phyloP scores from a whole-genome alignment of 2,888 invertebrate genomes.

The Ferrisia virgata region DNA sequence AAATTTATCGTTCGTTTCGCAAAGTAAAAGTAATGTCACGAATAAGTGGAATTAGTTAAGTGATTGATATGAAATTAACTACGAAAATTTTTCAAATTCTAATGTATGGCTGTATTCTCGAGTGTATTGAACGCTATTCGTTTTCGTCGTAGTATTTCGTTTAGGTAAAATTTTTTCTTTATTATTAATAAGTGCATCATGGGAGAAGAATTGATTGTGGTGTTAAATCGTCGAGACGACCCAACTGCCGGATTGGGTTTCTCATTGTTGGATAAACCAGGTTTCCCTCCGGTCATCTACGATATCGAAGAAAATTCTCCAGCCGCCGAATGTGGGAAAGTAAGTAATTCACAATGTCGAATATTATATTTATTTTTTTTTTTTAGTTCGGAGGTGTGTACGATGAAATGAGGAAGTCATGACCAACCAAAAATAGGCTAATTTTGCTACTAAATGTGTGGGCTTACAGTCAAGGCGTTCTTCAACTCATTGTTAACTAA shows the following conservation, averaged over 20 bases:
- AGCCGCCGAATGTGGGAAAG: conserved; percentile 85
- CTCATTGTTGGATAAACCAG: conserved; percentile 84
- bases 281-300: conserved; percentile 89
- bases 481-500: neutral
- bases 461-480: neutral
- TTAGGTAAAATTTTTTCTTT: neutral
- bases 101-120: neutral
- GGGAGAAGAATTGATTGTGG: conserved; percentile 84
- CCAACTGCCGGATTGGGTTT: conserved; percentile 71
- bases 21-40: neutral
- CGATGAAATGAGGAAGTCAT: neutral
- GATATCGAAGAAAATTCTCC: conserved; percentile 91
- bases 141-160: neutral
- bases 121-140: neutral
- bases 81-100: neutral
- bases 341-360: conserved; percentile 55
- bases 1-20: neutral
- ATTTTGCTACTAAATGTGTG: neutral
- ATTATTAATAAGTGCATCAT: neutral
- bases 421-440: neutral
- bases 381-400: neutral
- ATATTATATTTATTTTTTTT: too few species aligned
- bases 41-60: neutral
- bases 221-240: conserved; percentile 76
- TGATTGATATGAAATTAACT: neutral